Conservation (phyloP, 2,888 invertebrate genomes). For the Clitarchus hookeri region DNA sequence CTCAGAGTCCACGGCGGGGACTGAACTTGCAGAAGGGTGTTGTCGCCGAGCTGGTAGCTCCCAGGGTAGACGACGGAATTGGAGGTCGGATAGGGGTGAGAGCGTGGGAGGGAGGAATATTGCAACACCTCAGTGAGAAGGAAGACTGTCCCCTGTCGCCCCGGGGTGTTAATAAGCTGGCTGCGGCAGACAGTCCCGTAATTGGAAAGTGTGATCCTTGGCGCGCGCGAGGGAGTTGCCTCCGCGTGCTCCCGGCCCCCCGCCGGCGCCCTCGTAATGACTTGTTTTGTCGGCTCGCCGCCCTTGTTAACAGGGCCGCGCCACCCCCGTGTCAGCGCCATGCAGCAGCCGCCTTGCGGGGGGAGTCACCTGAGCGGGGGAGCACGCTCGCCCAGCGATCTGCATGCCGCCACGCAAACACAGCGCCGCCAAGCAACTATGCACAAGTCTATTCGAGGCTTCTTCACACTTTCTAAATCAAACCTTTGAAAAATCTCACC, state of each 20-base stretch:
- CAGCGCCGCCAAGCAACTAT: too few relatives aligned
- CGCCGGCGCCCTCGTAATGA: not conserved
- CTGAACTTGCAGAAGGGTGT: too few relatives aligned
- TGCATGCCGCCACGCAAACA: not conserved
- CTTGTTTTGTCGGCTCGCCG: slow-evolving; percentile 24
- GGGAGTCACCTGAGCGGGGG: not conserved
- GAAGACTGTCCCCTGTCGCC: not conserved
- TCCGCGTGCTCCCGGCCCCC: slow-evolving; percentile 11
- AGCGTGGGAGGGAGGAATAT: too few relatives aligned
- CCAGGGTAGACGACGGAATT: too few relatives aligned
- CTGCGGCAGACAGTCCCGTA: slow-evolving; percentile 25
- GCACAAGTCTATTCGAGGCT: too few relatives aligned
- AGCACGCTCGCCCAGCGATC: not conserved
- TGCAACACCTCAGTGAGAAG: too few relatives aligned
- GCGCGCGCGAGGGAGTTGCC: not conserved
- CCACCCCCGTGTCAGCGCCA: slow-evolving; percentile 2
- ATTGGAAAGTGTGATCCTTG: slow-evolving; percentile 25
- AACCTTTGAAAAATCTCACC: too few relatives aligned
- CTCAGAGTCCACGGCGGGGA: too few relatives aligned
- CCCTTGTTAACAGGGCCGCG: not conserved
- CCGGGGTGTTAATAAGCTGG: slow-evolving; percentile 11
- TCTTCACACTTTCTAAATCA: too few relatives aligned
- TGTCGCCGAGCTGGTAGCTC: too few relatives aligned
- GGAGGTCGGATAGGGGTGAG: too few relatives aligned
- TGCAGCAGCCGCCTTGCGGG: not conserved